Conservation (phyloP, 2,888 invertebrate species). For the Drosophila kanekoi region DNA sequence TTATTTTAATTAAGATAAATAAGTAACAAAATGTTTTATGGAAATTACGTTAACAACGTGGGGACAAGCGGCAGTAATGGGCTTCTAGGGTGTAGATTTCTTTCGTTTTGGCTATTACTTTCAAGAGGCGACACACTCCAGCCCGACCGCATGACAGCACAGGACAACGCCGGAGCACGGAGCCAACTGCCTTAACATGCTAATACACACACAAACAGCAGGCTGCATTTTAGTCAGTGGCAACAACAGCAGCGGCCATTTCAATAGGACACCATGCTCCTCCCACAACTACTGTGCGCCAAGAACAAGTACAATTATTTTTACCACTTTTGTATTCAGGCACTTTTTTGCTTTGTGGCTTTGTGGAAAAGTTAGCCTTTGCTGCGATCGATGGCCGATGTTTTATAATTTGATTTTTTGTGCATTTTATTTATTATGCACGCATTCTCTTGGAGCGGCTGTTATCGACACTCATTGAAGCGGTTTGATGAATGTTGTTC, state of each 20-base stretch:
- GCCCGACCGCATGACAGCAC: slow-evolving; percentile 53
- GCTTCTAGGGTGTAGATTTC: slow-evolving; percentile 43
- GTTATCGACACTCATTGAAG: slow-evolving; percentile 72
- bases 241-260: slow-evolving; percentile 31
- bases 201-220: slow-evolving; percentile 73
- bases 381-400: slow-evolving; percentile 53
- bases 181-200: slow-evolving; percentile 70
- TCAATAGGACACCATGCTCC: slow-evolving; percentile 20
- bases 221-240: slow-evolving; percentile 29
- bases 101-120: slow-evolving; percentile 74
- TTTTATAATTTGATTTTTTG: slow-evolving; percentile 44
- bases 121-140: slow-evolving; percentile 74
- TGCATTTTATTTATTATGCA: slow-evolving; percentile 64
- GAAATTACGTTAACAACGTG: slow-evolving; percentile 83
- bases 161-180: slow-evolving; percentile 16
- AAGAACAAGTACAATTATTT: slow-evolving; percentile 67
- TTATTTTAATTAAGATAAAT: slow-evolving; percentile 85
- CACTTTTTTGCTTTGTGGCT: slow-evolving; percentile 55
- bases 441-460: slow-evolving; percentile 60
- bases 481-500: slow-evolving; percentile 62
- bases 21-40: slow-evolving; percentile 84
- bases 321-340: slow-evolving; percentile 55
- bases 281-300: too few species aligned
- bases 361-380: slow-evolving; percentile 60
- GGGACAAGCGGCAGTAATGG: slow-evolving; percentile 62